phyloP scores from a whole-genome alignment of 2,888 invertebrate species.

The Abrostola triplasia region DNA sequence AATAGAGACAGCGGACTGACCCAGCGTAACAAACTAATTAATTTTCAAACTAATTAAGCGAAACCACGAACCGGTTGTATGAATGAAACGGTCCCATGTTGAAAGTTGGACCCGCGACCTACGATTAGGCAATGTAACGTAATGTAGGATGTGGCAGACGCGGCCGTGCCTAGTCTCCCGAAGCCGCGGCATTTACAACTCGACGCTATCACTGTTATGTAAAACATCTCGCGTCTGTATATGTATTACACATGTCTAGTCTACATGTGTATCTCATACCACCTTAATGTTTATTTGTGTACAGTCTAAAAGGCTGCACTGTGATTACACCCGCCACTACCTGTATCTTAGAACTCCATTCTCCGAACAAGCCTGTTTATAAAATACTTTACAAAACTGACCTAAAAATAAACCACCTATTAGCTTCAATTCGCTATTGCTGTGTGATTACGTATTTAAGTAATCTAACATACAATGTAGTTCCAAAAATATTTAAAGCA shows the following conservation, averaged over 20 bases:
- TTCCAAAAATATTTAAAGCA: too few species aligned
- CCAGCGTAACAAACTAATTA: conserved; percentile 78
- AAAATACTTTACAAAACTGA: too few species aligned
- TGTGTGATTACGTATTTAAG: too few species aligned
- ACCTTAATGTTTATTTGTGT: conserved; percentile 6
- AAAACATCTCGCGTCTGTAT: conserved; percentile 39
- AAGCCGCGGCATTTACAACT: conserved; percentile 24
- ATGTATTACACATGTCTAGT: conserved; percentile 5
- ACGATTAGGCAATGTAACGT: conserved; percentile 78
- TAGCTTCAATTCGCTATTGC: too few species aligned
- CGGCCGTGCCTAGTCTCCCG: conserved; percentile 36
- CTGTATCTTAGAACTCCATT: not conserved
- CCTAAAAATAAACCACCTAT: too few species aligned
- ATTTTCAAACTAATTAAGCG: conserved; percentile 83
- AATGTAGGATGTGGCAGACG: conserved; percentile 73
- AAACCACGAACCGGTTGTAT: conserved; percentile 78
- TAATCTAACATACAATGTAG: too few species aligned
- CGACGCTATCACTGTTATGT: conserved; percentile 44
- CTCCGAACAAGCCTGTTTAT: too few species aligned
- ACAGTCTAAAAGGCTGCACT: not conserved
- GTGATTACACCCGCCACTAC: not conserved
- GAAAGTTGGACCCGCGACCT: conserved; percentile 82
- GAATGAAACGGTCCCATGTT: conserved; percentile 75
- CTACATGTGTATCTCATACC: not conserved
- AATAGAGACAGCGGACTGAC: conserved; percentile 70